Evolutionary conservation across 1,140 invertebrate species (phyloP).

Genomic region (Drosophila baimaii): DNA sequence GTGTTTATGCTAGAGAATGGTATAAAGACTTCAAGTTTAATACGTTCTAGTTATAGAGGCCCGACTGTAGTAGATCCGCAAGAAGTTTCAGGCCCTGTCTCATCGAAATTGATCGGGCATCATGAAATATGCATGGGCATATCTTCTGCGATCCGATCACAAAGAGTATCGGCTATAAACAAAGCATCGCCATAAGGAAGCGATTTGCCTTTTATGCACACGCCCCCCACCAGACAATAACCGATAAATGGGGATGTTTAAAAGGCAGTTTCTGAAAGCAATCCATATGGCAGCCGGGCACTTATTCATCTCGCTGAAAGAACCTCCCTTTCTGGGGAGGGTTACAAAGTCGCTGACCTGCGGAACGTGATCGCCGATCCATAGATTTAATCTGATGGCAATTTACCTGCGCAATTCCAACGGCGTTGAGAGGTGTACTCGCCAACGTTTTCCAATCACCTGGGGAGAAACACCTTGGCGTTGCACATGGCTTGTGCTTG

Average conservation of each 20-base stretch:
- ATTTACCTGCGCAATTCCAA: conserved; percentile 57
- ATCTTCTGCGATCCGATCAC: conserved; percentile 18
- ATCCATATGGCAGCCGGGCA: conserved; percentile 4
- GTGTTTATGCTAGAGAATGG: too few species aligned
- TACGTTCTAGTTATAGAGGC: not conserved
- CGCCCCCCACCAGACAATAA: conserved; percentile 9
- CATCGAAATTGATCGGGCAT: conserved; percentile 28
- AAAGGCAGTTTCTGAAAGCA: conserved; percentile 11
- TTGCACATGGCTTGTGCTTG: conserved; percentile 27
- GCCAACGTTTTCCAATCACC: conserved; percentile 15
- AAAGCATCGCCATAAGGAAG: conserved; percentile 40
- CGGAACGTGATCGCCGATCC: conserved; percentile 26
- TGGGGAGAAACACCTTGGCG: conserved; percentile 10
- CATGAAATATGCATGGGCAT: conserved; percentile 58
- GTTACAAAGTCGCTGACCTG: conserved; percentile 23
- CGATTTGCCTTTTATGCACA: conserved; percentile 23
- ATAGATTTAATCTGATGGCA: conserved; percentile 25
- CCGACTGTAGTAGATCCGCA: not conserved
- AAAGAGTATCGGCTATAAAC: conserved; percentile 23
- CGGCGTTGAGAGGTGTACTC: conserved; percentile 8
- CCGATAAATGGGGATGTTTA: conserved; percentile 20
- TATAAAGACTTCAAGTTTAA: not conserved
- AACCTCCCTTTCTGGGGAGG: conserved; percentile 5
- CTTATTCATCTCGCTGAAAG: conserved; percentile 12
- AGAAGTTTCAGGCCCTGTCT: conserved; percentile 8